Base-by-base conservation (phyloP, 1,140 invertebrate genomes). In the Drosophila albomicans region DNA sequence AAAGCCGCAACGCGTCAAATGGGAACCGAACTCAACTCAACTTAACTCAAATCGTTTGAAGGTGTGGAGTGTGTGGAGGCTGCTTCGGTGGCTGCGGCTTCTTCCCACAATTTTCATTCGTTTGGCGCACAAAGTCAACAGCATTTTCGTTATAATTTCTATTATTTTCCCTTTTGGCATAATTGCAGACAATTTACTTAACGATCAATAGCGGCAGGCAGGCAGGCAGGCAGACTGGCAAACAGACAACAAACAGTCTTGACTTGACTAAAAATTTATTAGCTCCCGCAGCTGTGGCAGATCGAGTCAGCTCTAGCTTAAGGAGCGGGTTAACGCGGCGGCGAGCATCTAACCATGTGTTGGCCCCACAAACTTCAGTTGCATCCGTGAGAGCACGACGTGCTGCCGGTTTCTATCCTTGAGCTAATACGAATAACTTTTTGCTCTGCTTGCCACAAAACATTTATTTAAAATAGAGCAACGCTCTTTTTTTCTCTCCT, bases 111-210 rank as follows among this genome's bases (percentile, higher is more conserved):
- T 70, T 81, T 25, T 56, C 69, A 73, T 52, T 15, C 48, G 49
- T 62, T 56, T 46, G 66, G 65, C 64, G 48, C 63, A 78, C 71
- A 75, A 88, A 88, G 81, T 85, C 85, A 88, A 88, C 82, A 87
- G 78, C 79, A 66, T 81, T 89, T 88, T 89, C 81, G 85, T 89
- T 89, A 89, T 89, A 89, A 89, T 89, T 89, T 89, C 85, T 89
- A 89, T 90, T 90, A 89, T 89, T 89, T 89, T 89, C 85, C 85
- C 85, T 89, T 89, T 89, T 89, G 85, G 85, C 85, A 89, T 89
- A 89, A 89, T 89, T 89, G 85, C 85, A 85, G 85, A 89, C 85
- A 89, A 89, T 89, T 89, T 89, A 89, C 85, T 89, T 89, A 89
- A 89, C 85, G 85, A 89, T 89, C 85, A 89, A 89, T 89, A 89